Percentiles rank a stretch among this genome's conserved stretches.
Evolutionary conservation across 2,797 vertebrate genomes (phyloP).

Genomic region (Tenualosa thibaudeaui): DNA sequence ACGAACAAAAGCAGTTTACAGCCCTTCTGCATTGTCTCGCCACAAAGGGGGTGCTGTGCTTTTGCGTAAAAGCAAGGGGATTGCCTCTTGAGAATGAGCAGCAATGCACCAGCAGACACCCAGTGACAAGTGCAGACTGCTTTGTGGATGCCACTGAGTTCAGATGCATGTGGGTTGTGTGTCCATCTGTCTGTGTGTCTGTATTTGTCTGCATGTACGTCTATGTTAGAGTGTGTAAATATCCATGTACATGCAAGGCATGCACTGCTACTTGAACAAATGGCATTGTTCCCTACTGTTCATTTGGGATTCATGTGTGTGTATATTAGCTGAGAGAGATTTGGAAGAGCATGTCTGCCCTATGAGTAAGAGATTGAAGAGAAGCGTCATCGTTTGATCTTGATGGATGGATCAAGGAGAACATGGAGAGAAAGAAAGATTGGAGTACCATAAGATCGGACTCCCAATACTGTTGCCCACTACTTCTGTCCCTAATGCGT

Average conservation of each 20-base stretch:
- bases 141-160: conserved; percentile 14
- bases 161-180: conserved; percentile 34
- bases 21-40: conserved; percentile 1
- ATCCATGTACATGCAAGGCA: background rate
- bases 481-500: background rate
- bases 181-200: background rate
- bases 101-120: conserved; percentile 20
- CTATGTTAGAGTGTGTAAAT: conserved; percentile 4
- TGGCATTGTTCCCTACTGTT: background rate
- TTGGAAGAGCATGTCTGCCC: background rate
- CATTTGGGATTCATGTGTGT: background rate
- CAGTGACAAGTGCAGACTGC: conserved; percentile 26
- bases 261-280: background rate
- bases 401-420: background rate
- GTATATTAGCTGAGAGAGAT: background rate
- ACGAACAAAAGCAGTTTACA: conserved; percentile 22
- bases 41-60: background rate
- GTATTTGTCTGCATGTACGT: background rate
- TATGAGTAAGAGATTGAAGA: background rate
- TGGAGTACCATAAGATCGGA: background rate
- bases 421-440: background rate
- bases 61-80: background rate
- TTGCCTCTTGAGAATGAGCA: background rate
- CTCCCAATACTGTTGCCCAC: background rate
- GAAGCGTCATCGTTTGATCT: background rate